Evolutionary conservation across 2,113 vertebrate genomes (phyloP), one percentile per base, ranked within the genome.

Genomic region (Festucalex cinctus): DNA sequence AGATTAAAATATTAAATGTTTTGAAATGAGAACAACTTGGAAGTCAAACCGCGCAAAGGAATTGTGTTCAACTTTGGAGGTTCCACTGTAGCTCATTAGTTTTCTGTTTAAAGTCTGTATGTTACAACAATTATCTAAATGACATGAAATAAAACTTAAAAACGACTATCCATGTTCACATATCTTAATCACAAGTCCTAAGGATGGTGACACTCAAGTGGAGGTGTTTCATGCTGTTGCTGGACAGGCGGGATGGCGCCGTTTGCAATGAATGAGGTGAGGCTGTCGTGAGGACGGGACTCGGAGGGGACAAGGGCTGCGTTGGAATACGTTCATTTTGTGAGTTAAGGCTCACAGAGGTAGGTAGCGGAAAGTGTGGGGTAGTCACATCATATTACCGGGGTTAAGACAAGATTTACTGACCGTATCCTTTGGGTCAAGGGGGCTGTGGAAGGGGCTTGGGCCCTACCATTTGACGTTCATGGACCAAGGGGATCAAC

Each of bases 361-460:
- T 20, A 59, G 16, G 69, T 61, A 43, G 28, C 28, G 22, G 39
- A 24, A 44, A 41, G 64, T 24, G 70, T 9, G 44, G 54, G 58
- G 64, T 65, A 32, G 49, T 73, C 49, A 66, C 58, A 54, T 17
- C 16, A 22, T 16, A 70, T 71, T 13, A 66, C 41, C 35, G 24
- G 28, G 72, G 65, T 36, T 70, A 46, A 57, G 69, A 37, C 54
- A 8, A 79, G 41, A 76, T 69, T 75, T 83, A 88, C 87, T 88
- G 83, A 90, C 88, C 85, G 76, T 90, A 48, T 88, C 81, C 82
- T 78, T 73, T 8, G 51, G 48, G 65, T 82, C 79, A 85, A 75
- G 80, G 75, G 37, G 69, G 41, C 35, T 84, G 69, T 72, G 78
- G 61, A 75, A 68, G 74, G 78, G 65, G 75, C 73, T 82, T 76